Evolutionary conservation across 2,113 vertebrate genomes (phyloP).

Genomic region (Vulpes vulpes): DNA sequence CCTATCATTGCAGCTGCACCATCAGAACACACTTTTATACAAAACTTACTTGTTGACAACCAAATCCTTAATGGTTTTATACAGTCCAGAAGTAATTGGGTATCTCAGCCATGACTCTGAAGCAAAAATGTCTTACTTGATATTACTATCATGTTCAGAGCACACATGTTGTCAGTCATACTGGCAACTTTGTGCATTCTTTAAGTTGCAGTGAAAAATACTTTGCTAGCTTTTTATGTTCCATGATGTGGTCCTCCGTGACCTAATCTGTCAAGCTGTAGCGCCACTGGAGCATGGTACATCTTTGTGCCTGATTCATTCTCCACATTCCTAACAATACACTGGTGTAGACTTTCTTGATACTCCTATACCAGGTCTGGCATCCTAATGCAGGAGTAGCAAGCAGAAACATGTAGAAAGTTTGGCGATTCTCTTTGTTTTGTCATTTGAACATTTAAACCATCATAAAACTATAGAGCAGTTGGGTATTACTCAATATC

Average conservation of each 20-base stretch:
- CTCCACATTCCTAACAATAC: background rate
- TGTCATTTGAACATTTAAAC: background rate
- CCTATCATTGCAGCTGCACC: background rate
- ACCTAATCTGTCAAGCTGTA: background rate
- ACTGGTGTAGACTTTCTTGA: background rate
- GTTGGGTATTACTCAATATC: background rate
- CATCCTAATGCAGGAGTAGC: background rate
- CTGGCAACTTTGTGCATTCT: background rate
- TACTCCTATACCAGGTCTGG: background rate
- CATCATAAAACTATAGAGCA: background rate
- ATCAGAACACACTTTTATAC: background rate
- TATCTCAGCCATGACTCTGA: background rate
- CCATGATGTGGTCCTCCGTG: background rate
- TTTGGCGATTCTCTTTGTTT: background rate
- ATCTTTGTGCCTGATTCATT: background rate
- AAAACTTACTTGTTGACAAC: conserved; percentile 1
- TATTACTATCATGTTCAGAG: background rate
- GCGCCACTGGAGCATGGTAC: background rate
- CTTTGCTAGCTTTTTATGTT: background rate
- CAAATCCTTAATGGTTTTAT: background rate
- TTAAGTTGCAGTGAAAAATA: background rate
- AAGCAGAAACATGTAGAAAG: background rate
- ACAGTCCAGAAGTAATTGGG: background rate
- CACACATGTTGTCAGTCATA: background rate
- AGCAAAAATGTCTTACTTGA: background rate